Conservation (phyloP, 2,888 invertebrate genomes). For the Axea sp. region DNA sequence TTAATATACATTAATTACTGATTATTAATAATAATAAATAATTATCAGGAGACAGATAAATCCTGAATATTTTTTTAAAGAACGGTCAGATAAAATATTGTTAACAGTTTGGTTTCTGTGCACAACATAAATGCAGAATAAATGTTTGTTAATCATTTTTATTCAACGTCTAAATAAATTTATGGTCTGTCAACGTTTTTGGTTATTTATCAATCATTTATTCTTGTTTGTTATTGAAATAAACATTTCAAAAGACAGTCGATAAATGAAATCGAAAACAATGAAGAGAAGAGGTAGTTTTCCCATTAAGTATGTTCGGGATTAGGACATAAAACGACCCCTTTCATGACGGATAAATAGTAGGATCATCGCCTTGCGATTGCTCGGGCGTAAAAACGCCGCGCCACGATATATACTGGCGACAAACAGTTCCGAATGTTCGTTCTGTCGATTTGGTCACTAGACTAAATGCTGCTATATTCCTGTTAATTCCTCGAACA, state of each 20-base stretch:
- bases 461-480: slow-evolving; percentile 57
- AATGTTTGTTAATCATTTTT: too few species aligned
- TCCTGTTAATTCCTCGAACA: slow-evolving; percentile 61
- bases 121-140: too few species aligned
- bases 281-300: slow-evolving; percentile 48
- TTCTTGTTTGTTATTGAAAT: too few species aligned
- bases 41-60: too few species aligned
- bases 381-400: slow-evolving; percentile 56
- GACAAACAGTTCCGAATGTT: slow-evolving; percentile 49
- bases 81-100: too few species aligned
- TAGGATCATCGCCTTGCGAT: slow-evolving; percentile 59
- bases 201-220: too few species aligned
- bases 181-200: too few species aligned
- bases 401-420: slow-evolving; percentile 24
- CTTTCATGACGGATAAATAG: slow-evolving; percentile 56
- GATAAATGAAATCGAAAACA: slow-evolving; percentile 44
- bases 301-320: slow-evolving; percentile 53
- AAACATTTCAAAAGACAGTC: background rate
- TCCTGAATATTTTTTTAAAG: too few species aligned
- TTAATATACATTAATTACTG: too few species aligned
- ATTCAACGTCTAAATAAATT: too few species aligned
- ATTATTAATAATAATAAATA: too few species aligned
- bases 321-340: slow-evolving; percentile 51
- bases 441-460: slow-evolving; percentile 57
- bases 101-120: too few species aligned